These are phyloP conservation scores for Sphecodes monilicornis DNA, from an alignment of 2,888 invertebrate genomes.

Conservation along the genomic window DNA sequence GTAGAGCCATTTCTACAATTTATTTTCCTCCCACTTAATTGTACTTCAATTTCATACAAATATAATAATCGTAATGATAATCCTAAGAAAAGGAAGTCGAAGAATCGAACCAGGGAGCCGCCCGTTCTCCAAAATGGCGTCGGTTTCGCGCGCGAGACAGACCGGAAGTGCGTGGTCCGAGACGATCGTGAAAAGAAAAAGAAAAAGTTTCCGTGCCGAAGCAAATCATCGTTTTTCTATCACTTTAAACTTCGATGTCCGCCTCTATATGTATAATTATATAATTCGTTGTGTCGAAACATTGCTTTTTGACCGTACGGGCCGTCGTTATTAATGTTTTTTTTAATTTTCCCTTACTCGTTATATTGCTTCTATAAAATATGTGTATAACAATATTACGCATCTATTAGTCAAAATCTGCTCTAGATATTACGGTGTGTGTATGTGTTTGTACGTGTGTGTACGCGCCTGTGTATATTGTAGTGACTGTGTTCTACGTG, in stretches of 20 bases:
- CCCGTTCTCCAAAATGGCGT: not conserved
- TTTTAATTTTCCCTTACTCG: constrained; percentile 42
- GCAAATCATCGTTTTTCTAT: constrained; percentile 64
- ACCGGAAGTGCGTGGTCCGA: constrained; percentile 39
- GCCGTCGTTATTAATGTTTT: constrained; percentile 67
- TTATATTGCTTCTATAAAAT: constrained; percentile 80
- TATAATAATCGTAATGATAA: not conserved
- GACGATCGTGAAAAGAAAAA: constrained; percentile 52
- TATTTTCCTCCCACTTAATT: not conserved
- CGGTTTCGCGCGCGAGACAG: constrained; percentile 17
- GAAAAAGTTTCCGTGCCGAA: constrained; percentile 53
- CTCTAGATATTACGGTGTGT: constrained; percentile 60
- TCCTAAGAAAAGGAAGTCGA: not conserved
- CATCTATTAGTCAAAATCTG: constrained; percentile 68
- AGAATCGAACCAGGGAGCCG: not conserved
- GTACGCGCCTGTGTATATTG: constrained; percentile 15
- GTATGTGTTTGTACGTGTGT: constrained; percentile 30
- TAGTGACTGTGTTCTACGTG: not conserved
- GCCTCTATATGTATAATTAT: constrained; percentile 76
- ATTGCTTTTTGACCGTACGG: constrained; percentile 82
- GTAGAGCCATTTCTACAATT: not conserved
- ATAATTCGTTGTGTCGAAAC: constrained; percentile 85
- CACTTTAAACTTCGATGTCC: constrained; percentile 76
- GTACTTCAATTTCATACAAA: not conserved
- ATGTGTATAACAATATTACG: constrained; percentile 79